Conservation (phyloP, 2,888 invertebrate genomes). For the Hydropsyche betteni region DNA sequence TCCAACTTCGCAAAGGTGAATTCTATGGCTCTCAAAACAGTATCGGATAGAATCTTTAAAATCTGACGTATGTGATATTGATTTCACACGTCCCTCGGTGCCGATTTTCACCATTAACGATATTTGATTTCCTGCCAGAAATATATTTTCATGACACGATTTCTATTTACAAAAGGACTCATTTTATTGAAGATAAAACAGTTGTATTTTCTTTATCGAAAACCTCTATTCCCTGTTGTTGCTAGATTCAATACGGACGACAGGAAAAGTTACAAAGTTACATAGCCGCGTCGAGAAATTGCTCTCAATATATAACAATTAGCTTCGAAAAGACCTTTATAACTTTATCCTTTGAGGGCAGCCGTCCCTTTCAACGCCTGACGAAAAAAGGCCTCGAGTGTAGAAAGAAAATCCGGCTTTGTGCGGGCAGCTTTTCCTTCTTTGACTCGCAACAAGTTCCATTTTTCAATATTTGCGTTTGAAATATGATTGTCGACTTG, state of each 20-base stretch:
- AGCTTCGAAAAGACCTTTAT: slow-evolving; percentile 42
- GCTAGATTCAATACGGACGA: slow-evolving; percentile 4
- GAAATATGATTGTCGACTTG: too few relatives aligned
- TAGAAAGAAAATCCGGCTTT: slow-evolving; percentile 16
- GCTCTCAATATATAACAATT: slow-evolving; percentile 46
- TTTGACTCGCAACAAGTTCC: background rate
- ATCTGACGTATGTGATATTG: background rate
- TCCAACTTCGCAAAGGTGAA: slow-evolving; percentile 9
- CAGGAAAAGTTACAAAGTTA: slow-evolving; percentile 34
- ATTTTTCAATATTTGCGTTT: too few relatives aligned
- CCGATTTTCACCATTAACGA: too few relatives aligned
- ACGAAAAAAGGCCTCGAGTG: slow-evolving; percentile 24
- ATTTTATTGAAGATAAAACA: background rate
- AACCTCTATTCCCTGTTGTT: slow-evolving; percentile 3
- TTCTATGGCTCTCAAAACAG: slow-evolving; percentile 1
- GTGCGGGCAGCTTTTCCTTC: background rate
- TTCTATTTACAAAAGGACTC: too few relatives aligned
- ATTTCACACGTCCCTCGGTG: too few relatives aligned
- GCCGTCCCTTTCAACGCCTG: background rate
- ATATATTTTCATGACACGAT: too few relatives aligned
- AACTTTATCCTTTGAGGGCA: slow-evolving; percentile 33
- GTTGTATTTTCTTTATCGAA: background rate
- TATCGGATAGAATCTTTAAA: background rate
- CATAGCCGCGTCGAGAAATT: slow-evolving; percentile 38
- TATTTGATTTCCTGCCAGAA: too few relatives aligned